Conservation (phyloP, 1,140 invertebrate species). For the Procambarus virginalis region DNA sequence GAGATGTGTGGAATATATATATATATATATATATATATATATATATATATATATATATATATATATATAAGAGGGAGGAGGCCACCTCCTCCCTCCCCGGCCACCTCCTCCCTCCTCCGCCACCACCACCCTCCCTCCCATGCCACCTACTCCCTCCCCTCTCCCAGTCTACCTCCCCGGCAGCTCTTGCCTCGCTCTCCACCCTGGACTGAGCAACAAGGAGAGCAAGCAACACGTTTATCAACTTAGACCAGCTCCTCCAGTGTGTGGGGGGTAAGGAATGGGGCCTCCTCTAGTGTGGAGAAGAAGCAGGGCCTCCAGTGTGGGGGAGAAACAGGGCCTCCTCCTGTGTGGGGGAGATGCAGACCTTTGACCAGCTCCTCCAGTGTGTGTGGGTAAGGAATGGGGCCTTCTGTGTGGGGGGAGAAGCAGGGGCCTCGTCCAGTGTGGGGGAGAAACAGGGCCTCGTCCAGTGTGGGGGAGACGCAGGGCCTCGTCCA, state of each 20-base stretch:
- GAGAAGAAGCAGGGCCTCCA: background rate
- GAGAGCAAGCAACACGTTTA: constrained; percentile 37
- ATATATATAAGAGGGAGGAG: background rate
- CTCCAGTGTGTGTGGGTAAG: background rate
- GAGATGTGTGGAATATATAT: background rate
- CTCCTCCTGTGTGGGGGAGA: too few relatives aligned
- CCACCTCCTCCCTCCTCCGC: too few relatives aligned
- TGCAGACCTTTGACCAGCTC: background rate
- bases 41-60: background rate
- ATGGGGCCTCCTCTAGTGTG: too few relatives aligned
- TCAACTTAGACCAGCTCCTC: constrained; percentile 21
- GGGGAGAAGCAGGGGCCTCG: too few relatives aligned
- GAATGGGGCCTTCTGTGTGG: too few relatives aligned
- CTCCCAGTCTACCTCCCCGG: background rate
- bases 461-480: too few relatives aligned
- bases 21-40: constrained; percentile 5
- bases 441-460: too few relatives aligned
- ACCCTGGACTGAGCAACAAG: constrained; percentile 18
- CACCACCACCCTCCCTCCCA: too few relatives aligned
- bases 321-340: background rate
- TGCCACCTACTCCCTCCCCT: too few relatives aligned
- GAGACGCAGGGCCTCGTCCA: too few relatives aligned
- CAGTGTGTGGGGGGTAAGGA: background rate
- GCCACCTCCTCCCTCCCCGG: too few relatives aligned
- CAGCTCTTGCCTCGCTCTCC: background rate